phyloP scores from a whole-genome alignment of 30 jellyfish, hydroid and myxozoan species.

The Chironex yamaguchii region DNA sequence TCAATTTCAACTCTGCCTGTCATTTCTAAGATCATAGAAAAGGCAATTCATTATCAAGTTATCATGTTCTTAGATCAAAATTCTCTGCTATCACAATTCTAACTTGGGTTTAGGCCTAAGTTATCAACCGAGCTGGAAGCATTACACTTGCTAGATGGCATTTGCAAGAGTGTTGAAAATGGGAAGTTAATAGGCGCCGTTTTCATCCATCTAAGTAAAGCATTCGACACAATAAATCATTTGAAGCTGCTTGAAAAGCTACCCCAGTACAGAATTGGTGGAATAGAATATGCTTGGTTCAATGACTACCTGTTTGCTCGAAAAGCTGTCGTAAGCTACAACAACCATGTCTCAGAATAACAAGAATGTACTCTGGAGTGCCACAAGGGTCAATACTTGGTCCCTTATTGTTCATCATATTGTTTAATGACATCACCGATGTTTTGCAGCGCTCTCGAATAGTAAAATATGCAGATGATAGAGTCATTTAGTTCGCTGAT shows the following conservation, averaged over 20 bases:
- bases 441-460: constrained; percentile 42
- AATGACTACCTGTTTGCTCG: constrained; percentile 63
- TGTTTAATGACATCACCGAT: constrained; percentile 48
- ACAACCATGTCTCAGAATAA: constrained; percentile 43
- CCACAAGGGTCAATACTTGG: constrained; percentile 76
- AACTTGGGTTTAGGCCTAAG: constrained; percentile 54
- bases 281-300: constrained; percentile 69
- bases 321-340: constrained; percentile 64
- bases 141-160: constrained; percentile 18
- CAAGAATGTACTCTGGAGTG: constrained; percentile 57
- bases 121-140: constrained; percentile 59
- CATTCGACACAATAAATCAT: no score
- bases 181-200: constrained; percentile 12
- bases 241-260: no score
- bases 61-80: constrained; percentile 46
- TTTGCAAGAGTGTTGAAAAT: constrained; percentile 21
- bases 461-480: constrained; percentile 58
- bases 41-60: constrained; percentile 41
- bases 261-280: constrained; percentile 57
- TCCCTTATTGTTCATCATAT: constrained; percentile 45
- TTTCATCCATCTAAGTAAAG: constrained; percentile 16
- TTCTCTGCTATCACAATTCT: constrained; percentile 19
- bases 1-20: constrained; percentile 21
- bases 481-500: constrained; percentile 57
- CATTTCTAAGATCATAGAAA: constrained; percentile 38